Base-by-base conservation (phyloP, 1,140 invertebrate species). In the Popillia japonica region DNA sequence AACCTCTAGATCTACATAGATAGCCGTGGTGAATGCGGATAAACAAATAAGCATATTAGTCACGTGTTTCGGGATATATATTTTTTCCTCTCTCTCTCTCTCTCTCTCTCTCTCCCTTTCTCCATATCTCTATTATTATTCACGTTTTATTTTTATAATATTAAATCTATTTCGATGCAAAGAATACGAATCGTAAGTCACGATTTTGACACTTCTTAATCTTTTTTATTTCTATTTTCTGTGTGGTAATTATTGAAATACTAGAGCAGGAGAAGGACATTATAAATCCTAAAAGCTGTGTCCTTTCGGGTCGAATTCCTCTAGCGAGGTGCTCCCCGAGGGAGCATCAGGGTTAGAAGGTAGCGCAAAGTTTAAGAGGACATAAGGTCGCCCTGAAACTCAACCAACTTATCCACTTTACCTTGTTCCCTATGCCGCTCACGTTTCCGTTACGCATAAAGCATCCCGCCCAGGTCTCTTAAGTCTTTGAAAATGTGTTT, bases 1-100 rank as follows among this genome's bases (percentile, higher is more conserved):
- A 44, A n/a, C 59, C 59, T n/a, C 11, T 61, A 3, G 27, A 68
- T 68, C 61, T 3, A n/a, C 42, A 11, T n/a, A 17, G 48, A 55
- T 55, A 6, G 17, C 14, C 14, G 48, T 14, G 42, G 14, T 55
- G 48, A 55, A 55, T 34, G 27, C 11, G 48, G 14, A n/a, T 55
- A 55, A 55, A 55, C 48, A 55, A 55, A 55, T 55, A 55, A 55
- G 42, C 42, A 8, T 55, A 55, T 55, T 55, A 55, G 48, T 55
- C 48, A 55, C 48, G 48, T 55, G 48, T 55, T 55, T 55, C 17
- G 10, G 17, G 1, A 6, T 55, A n/a, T 55, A n/a, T 14, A 48
- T 48, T 10, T 48, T 9, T 48, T 48, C 10, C n/a, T 11, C 9
- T 48, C 44, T 48, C n/a, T 48, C n/a, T 10, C 10, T 48, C 9